phyloP scores from a whole-genome alignment of 2,113 vertebrate genomes.

The Scophthalmus maximus region DNA sequence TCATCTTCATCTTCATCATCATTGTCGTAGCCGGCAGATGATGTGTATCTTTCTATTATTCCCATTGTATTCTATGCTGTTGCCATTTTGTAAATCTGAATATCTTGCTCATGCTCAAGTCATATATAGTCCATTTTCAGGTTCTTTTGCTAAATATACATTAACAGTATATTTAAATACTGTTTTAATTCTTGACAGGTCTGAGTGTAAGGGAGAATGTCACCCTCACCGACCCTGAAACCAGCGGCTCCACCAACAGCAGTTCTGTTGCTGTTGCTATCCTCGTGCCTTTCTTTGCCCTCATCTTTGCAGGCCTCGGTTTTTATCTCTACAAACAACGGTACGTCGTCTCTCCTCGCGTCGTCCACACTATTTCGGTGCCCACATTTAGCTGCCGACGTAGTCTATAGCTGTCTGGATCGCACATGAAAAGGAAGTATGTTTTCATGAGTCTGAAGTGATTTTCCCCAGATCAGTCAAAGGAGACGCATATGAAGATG shows the following conservation, averaged over 20 bases:
- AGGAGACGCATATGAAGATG: slow-evolving; percentile 20
- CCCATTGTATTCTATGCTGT: neutral
- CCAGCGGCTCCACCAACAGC: slow-evolving; percentile 92
- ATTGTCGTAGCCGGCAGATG: slow-evolving; percentile 33
- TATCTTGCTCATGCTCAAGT: neutral
- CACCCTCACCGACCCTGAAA: slow-evolving; percentile 86
- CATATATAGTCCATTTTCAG: neutral
- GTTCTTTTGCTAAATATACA: neutral
- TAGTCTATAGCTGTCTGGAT: neutral
- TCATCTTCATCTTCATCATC: slow-evolving; percentile 31
- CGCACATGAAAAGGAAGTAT: neutral
- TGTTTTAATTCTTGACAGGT: slow-evolving; percentile 77
- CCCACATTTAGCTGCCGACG: neutral
- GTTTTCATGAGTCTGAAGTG: slow-evolving; percentile 13
- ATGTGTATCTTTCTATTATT: slow-evolving; percentile 39
- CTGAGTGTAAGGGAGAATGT: slow-evolving; percentile 89
- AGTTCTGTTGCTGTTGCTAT: slow-evolving; percentile 98
- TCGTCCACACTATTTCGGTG: neutral
- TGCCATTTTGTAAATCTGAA: neutral
- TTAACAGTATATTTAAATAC: too few species aligned
- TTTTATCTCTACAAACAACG: slow-evolving; percentile 99
- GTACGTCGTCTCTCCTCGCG: slow-evolving; percentile 75
- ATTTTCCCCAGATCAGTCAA: slow-evolving; percentile 23
- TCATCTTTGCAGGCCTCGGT: slow-evolving; percentile 98
- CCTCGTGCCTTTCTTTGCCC: slow-evolving; percentile 99